Percentiles rank a stretch among this genome's conserved stretches.
These are phyloP conservation scores for Catharus ustulatus DNA, from an alignment of 2,797 vertebrate genomes.

Conservation along the genomic window DNA sequence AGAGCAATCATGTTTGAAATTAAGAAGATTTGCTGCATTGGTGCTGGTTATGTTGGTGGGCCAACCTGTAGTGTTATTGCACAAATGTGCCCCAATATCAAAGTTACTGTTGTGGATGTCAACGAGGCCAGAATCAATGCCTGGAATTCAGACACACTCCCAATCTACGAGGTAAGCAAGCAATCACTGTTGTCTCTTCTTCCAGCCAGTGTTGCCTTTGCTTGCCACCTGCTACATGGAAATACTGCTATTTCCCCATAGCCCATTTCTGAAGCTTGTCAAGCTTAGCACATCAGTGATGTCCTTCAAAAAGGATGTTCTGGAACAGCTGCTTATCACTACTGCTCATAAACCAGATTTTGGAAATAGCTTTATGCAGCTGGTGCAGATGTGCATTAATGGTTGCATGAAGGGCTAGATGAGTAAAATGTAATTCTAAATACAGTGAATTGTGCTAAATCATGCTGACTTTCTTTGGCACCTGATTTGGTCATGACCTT, in stretches of 20 bases:
- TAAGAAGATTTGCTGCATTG: conserved; percentile 96
- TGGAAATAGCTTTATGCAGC: background rate
- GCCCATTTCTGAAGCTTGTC: background rate
- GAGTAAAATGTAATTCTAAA: background rate
- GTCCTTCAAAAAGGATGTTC: background rate
- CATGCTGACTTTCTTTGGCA: background rate
- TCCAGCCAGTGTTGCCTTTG: background rate
- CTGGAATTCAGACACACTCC: conserved; percentile 95
- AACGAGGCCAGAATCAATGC: conserved; percentile 94
- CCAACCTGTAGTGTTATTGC: conserved; percentile 98
- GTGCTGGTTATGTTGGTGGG: conserved; percentile 96
- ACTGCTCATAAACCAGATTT: background rate
- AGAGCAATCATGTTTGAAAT: conserved; percentile 90
- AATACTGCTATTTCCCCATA: too few relatives aligned
- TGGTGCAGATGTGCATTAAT: background rate
- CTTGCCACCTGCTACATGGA: background rate
- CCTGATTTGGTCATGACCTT: background rate
- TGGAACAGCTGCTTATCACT: background rate
- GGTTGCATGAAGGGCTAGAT: background rate
- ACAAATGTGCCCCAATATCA: conserved; percentile 92
- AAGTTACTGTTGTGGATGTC: conserved; percentile 94
- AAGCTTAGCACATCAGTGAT: background rate
- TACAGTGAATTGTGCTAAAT: background rate
- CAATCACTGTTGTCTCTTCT: background rate
- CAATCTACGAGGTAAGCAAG: conserved; percentile 94